Conservation (phyloP, 2,797 vertebrate genomes). For the Prionace glauca region DNA sequence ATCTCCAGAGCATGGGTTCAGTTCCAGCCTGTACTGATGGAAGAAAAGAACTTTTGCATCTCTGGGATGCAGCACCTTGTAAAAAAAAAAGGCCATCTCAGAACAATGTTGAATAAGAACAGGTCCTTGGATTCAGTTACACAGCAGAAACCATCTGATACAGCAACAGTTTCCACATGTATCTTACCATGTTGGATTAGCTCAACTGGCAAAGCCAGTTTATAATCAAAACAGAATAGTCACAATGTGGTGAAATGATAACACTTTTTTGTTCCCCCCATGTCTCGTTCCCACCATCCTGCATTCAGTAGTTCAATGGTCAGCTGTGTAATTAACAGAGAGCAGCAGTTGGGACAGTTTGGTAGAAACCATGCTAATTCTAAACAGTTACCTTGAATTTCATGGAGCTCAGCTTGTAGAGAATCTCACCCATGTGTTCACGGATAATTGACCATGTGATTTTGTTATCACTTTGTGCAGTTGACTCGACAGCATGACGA, state of each 20-base stretch:
- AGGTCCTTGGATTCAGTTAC: not conserved
- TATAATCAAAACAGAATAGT: not conserved
- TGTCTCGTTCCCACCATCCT: not conserved
- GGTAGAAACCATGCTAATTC: not conserved
- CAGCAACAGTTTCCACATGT: not conserved
- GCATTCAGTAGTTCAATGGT: not conserved
- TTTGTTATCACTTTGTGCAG: slow-evolving; percentile 88
- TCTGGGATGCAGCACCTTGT: not conserved
- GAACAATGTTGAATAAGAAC: not conserved
- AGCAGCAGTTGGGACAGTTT: not conserved
- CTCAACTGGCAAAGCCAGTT: not conserved
- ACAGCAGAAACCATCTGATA: not conserved
- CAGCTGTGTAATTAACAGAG: not conserved
- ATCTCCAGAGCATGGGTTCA: not conserved
- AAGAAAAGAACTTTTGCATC: not conserved
- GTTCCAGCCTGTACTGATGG: not conserved
- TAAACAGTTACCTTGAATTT: slow-evolving; percentile 82
- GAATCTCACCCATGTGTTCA: slow-evolving; percentile 88
- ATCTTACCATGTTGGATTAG: not conserved
- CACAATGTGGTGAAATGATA: not conserved
- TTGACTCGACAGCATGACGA: slow-evolving; percentile 87
- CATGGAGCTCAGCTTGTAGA: slow-evolving; percentile 87
- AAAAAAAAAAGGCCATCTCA: not conserved
- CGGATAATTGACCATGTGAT: slow-evolving; percentile 93
- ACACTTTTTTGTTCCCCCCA: not conserved